These are phyloP conservation scores for Ochropacha duplaris DNA, from an alignment of 2,888 invertebrate genomes.

Conservation along the genomic window DNA sequence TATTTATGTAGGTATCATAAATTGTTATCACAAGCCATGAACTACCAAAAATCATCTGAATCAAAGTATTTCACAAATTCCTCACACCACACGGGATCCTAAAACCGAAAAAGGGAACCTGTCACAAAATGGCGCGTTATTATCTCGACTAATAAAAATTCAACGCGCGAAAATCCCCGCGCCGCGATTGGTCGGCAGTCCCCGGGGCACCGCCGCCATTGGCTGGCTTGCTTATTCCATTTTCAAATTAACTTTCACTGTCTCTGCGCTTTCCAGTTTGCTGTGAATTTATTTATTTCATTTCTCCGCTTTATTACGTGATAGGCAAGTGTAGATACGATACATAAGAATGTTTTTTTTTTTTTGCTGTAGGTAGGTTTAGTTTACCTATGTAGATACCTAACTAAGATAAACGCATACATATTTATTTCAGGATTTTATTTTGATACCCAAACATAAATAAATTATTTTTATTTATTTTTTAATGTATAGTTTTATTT, in stretches of 20 bases:
- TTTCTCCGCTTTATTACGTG: conserved; percentile 54
- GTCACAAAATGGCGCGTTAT: conserved; percentile 80
- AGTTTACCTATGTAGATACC: too few species aligned
- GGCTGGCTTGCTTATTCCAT: conserved; percentile 77
- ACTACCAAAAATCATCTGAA: background rate
- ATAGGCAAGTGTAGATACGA: conserved; percentile 32
- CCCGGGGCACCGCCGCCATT: conserved; percentile 66
- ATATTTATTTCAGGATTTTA: too few species aligned
- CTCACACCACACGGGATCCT: conserved; percentile 18
- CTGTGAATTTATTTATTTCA: conserved; percentile 68
- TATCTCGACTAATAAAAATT: conserved; percentile 82
- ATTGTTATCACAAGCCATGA: too few species aligned
- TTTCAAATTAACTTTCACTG: conserved; percentile 83
- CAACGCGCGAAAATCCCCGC: conserved; percentile 79
- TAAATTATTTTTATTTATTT: too few species aligned
- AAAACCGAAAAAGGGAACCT: conserved; percentile 69
- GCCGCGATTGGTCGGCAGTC: conserved; percentile 65
- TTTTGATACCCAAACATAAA: too few species aligned
- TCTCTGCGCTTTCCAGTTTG: conserved; percentile 62
- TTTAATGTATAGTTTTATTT: too few species aligned
- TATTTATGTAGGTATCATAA: too few species aligned
- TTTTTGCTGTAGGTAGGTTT: too few species aligned
- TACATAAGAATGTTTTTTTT: conserved; percentile 9
- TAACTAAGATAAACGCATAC: too few species aligned
- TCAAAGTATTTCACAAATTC: conserved; percentile 1